Conservation (phyloP, 2,888 invertebrate species). For the Balanococcus diminutus region DNA sequence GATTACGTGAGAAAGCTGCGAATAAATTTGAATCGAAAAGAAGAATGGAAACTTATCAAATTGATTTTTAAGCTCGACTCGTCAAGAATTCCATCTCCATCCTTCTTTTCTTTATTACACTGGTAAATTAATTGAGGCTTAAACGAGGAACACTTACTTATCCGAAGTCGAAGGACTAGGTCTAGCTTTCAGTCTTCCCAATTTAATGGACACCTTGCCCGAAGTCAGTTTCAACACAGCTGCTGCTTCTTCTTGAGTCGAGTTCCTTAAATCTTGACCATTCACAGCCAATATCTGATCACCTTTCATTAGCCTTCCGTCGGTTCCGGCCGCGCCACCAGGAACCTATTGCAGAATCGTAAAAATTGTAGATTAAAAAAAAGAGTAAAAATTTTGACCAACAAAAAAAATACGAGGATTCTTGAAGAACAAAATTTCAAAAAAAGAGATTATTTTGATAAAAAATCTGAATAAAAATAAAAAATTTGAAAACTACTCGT, state of each 20-base stretch:
- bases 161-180: constrained; percentile 56
- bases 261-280: constrained; percentile 78
- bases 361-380: no score
- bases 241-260: constrained; percentile 83
- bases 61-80: background rate
- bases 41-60: background rate
- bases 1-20: background rate
- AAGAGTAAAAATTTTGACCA: no score
- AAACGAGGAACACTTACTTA: constrained; percentile 57
- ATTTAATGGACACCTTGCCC: constrained; percentile 81
- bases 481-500: no score
- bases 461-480: no score
- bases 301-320: constrained; percentile 88
- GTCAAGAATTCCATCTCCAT: no score
- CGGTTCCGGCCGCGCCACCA: constrained; percentile 85
- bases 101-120: background rate
- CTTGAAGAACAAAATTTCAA: background rate
- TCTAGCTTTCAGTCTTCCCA: constrained; percentile 81
- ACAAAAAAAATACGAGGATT: no score
- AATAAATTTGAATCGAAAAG: background rate
- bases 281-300: constrained; percentile 90
- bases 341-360: no score
- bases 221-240: constrained; percentile 86
- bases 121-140: no score
- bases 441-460: background rate